Base-by-base conservation (phyloP, 2,888 invertebrate genomes). In the Erpobdella octoculata region DNA sequence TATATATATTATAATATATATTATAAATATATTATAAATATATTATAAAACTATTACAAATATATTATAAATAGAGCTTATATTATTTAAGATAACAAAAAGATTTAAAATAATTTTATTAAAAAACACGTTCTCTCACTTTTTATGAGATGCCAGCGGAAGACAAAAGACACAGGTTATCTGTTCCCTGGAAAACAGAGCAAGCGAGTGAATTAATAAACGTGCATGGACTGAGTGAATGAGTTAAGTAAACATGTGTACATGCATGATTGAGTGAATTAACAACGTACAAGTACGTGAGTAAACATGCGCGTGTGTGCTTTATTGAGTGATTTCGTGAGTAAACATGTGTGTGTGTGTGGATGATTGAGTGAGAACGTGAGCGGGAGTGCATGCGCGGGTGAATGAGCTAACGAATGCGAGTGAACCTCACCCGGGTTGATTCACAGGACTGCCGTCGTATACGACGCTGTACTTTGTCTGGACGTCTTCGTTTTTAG, bases 101-200 rank as follows among this genome's bases (percentile, higher is more conserved):
- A 35, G 18, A 35, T 8, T 36, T 5, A 21, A 6, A 5, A n/a
- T 6, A 2, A 65, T 15, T 1, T n/a, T 9, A 28, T 21, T 35
- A 25, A 36, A 28, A 5, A 5, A 53, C 8, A 53, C 8, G 8
- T 21, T 31, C 8, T 41, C 25, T 41, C 21, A 74, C 79, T 79
- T 79, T 78, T 81, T 83, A 74, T 82, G 82, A 61, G 81, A 81
- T 64, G 82, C 82, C 69, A 82, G 75, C 21, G 83, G 81, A 33
- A 83, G 74, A 77, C 81, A 82, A 61, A 82, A 65, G 18, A 82
- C 64, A 37, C 79, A 78, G 35, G 81, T 80, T 2, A 82, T 77
- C 71, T 75, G 75, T 78, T 89, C 73, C 87, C 88, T 84, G 78
- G 65, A 78, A 80, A 73, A 76, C 73, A 75, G 62, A 67, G 46